phyloP scores from a whole-genome alignment of 2,888 invertebrate species.

The Yponomeuta cagnagella region DNA sequence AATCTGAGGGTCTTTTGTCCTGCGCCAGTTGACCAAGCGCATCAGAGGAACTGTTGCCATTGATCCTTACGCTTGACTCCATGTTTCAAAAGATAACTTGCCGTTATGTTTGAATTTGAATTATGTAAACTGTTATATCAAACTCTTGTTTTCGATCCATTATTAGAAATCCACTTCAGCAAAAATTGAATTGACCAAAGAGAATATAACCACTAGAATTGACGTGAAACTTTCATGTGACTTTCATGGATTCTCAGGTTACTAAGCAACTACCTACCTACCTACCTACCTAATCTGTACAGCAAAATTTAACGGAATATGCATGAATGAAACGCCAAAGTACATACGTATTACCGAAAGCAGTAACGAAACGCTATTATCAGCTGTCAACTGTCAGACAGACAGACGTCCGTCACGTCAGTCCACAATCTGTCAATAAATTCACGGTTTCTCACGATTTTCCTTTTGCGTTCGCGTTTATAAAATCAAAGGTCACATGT shows the following conservation, averaged over 20 bases:
- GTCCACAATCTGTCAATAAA: not conserved
- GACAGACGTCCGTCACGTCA: no score
- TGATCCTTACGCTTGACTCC: slow-evolving; percentile 1
- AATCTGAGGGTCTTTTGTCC: slow-evolving; percentile 39
- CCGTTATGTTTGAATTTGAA: not conserved
- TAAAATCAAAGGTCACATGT: slow-evolving; percentile 9
- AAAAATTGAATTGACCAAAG: not conserved
- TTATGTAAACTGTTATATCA: not conserved
- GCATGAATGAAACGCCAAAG: not conserved
- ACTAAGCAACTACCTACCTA: slow-evolving; percentile 5
- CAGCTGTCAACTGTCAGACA: not conserved
- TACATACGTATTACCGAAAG: not conserved
- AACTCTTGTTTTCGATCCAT: not conserved
- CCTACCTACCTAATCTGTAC: no score
- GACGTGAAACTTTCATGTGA: not conserved
- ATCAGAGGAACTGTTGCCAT: not conserved
- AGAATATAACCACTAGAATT: no score
- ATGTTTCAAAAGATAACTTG: slow-evolving; percentile 12
- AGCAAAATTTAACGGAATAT: not conserved
- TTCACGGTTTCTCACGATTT: not conserved
- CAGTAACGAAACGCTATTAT: not conserved
- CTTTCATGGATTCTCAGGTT: not conserved
- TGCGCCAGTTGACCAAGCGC: slow-evolving; percentile 16
- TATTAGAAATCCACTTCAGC: not conserved
- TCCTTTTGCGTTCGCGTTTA: not conserved